Evolutionary conservation across 1,140 invertebrate genomes (phyloP), one percentile per base, ranked within the genome.

Genomic region (Drosophila equinoxialis): DNA sequence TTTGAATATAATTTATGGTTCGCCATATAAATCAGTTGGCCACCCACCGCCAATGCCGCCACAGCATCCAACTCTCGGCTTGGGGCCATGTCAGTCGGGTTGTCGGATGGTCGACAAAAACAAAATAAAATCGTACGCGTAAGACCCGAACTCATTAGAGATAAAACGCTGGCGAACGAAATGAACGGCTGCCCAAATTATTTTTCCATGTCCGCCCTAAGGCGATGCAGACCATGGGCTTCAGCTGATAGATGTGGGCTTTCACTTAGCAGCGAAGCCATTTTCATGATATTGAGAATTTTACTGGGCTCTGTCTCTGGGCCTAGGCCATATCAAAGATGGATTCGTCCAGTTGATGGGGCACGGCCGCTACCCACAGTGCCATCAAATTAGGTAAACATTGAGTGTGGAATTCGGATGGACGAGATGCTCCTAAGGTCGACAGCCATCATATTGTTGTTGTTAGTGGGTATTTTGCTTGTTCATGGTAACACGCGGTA

Each of bases 1-100:
- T 79, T 79, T 79, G 64, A 77, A 74, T 79, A 79, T 79, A 79
- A 79, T 79, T 79, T 79, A 79, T 74, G 63, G 67, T 55, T 69
- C 39, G 55, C 59, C 55, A 77, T 77, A 79, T 79, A 79, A 79
- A 79, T 79, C 77, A 79, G 74, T 74, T 59, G 61, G 23, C 41
- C 33, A 30, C 57, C 48, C 33, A 14, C 51, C 14, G 54, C 33
- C 69, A 59, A 37, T 68, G 66, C 55, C 37, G 13, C n/a, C n/a
- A 35, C 35, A 54, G 11, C 14, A 48, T 39, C 48, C 48, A 20
- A 58, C 33, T 42, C 41, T 45, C 63, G 67, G 10, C 76, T 30
- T 30, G 26, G 42, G 45, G 45, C 17, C 3, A 8, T 51, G 10
- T 11, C 37, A 4, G 30, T 35, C 63, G 58, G 61, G 2, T 11